These are phyloP conservation scores for Hormiphora californensis DNA, from an alignment of 37 sponge, comb jelly and placozoan species.

Conservation along the genomic window DNA sequence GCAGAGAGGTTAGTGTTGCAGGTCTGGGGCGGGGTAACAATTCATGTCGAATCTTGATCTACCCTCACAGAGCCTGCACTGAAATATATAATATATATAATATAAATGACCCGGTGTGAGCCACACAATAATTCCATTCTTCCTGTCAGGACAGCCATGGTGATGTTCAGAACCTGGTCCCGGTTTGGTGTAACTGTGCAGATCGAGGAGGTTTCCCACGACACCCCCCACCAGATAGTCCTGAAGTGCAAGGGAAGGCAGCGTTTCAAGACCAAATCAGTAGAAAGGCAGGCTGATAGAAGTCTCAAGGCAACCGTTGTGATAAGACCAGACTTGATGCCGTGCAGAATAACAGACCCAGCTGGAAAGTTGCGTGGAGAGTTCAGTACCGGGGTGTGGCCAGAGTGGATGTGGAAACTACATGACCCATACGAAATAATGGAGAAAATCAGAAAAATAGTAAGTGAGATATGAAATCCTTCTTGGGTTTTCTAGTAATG, in stretches of 20 bases:
- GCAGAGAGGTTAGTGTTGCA: constrained; percentile 33
- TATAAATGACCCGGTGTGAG: too few species aligned
- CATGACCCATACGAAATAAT: neutral
- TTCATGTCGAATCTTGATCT: too few species aligned
- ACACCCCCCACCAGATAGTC: neutral
- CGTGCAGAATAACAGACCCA: neutral
- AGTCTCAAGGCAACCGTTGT: neutral
- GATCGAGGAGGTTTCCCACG: constrained; percentile 23
- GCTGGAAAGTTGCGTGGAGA: constrained; percentile 1
- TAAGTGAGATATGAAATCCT: too few species aligned
- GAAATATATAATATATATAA: neutral
- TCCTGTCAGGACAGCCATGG: neutral
- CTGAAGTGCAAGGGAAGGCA: constrained; percentile 47
- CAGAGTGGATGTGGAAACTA: neutral
- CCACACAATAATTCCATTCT: neutral
- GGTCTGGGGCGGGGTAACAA: too few species aligned
- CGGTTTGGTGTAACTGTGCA: constrained; percentile 35
- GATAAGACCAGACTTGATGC: constrained; percentile 5
- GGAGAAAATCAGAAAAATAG: neutral
- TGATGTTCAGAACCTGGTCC: neutral
- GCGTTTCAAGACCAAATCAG: neutral
- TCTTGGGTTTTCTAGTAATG: too few species aligned
- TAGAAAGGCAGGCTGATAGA: neutral
- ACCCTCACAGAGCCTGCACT: neutral
- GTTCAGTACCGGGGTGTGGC: neutral